Evolutionary conservation across 2,888 invertebrate genomes (phyloP), one percentile per base, ranked within the genome.

Genomic region (Carpatolechia fugitivella): DNA sequence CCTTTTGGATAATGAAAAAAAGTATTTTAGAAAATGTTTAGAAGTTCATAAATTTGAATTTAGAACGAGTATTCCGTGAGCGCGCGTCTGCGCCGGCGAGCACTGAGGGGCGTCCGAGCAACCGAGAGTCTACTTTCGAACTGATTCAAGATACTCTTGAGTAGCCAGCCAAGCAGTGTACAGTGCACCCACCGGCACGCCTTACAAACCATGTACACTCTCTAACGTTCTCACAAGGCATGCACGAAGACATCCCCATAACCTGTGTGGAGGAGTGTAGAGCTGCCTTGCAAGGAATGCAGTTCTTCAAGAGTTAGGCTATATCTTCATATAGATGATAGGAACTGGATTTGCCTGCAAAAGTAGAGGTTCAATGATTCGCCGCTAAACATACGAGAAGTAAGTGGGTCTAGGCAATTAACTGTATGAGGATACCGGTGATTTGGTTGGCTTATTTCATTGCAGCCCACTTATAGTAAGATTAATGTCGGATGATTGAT

Each of bases 71-170:
- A 63, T 76, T 71, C 67, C 68, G 71, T 60, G 59, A 68, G 59
- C 64, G 70, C 74, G 79, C 78, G 78, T 68, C 68, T 70, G 66
- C 64, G 66, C 64, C 60, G 55, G 66, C 59, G 56, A 62, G 60
- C 52, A 62, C 66, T 64, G 68, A 71, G 69, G 61, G 65, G 74
- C 88, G 89, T 85, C 85, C 76, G 78, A 70, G 70, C 77, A 60
- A 70, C 69, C 69, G 74, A 74, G 74, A 74, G 80, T 78, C 79
- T 79, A 85, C 84, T 86, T 87, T 88, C 88, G 78, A 86, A 89
- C 89, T 89, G 85, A 78, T 58, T 68, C 66, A 62, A 66, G 69
- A 70, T 67, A 68, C 72, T 64, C 57, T 65, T 53, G 61, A 59
- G 64, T 67, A 62, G 61, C 60, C 58, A 56, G 58, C 70, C 70